These are phyloP conservation scores for Gymnobelideus leadbeateri DNA, from an alignment of 2,113 vertebrate species.

Conservation along the genomic window DNA sequence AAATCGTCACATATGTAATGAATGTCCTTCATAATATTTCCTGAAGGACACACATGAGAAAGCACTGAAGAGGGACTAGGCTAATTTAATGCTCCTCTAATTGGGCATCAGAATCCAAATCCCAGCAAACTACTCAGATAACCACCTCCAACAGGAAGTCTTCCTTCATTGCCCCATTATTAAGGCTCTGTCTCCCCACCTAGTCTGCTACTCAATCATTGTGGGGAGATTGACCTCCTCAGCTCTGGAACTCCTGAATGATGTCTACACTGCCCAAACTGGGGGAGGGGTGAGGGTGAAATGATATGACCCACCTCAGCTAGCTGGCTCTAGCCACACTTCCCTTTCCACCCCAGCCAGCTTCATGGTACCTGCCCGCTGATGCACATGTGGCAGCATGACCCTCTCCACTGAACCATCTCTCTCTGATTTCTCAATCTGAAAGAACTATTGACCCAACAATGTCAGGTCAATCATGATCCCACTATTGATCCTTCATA, in stretches of 20 bases:
- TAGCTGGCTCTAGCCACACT: not conserved
- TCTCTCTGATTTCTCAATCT: not conserved
- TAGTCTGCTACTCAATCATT: too few relatives aligned
- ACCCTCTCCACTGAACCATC: not conserved
- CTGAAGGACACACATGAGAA: not conserved
- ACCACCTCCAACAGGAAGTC: not conserved
- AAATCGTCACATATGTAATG: not conserved
- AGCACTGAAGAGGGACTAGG: not conserved
- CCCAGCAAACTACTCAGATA: not conserved
- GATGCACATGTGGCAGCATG: too few relatives aligned
- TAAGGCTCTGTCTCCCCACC: not conserved
- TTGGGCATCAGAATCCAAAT: not conserved
- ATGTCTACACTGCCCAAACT: not conserved
- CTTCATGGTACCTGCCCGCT: too few relatives aligned
- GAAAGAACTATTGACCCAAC: not conserved
- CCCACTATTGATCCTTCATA: not conserved
- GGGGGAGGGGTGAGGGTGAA: too few relatives aligned
- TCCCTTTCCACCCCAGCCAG: not conserved
- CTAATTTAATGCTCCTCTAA: not conserved
- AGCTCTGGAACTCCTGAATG: not conserved
- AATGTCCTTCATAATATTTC: not conserved
- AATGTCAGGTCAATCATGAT: not conserved
- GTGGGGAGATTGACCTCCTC: not conserved
- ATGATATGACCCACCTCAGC: not conserved
- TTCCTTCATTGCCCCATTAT: not conserved